Evolutionary conservation across 1,140 invertebrate species (phyloP), one percentile per base, ranked within the genome.

Genomic region (Sarcophaga bullata): DNA sequence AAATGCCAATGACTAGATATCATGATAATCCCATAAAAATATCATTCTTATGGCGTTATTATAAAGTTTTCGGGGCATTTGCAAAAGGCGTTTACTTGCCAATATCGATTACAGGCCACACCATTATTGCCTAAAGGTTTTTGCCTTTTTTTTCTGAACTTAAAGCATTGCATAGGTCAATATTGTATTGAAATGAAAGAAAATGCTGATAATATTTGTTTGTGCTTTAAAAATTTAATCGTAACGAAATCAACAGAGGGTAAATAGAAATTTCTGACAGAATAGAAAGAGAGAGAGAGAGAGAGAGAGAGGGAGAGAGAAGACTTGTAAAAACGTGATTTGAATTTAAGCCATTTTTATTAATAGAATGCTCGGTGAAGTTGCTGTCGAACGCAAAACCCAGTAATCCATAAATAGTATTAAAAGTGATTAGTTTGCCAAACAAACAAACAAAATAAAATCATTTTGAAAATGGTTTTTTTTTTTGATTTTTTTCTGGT

Each of bases 381-480:
- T 9, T 58, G 54, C 54, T 58, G 54, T 58, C 54, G 54, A 58
- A 37, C 25, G 25, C 25, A 37, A 58, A 58, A 58, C 54, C n/a
- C 54, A 58, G 54, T 58, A 58, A 58, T 58, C 54, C 54, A 58
- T 58, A 58, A 58, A 58, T n/a, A 58, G 10, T 58, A 58, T 58
- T 58, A 58, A 58, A 58, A 58, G 15, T 58, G 54, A 58, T 58
- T 58, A 58, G 54, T 58, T 58, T 58, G 54, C 54, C 54, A 58
- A n/a, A 58, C 54, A n/a, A 58, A 58, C 54, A 37, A 37, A 37
- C 25, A 58, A n/a, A 58, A 13, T 13, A 58, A 58, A 58, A 58
- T 58, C 54, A 58, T 58, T 13, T 58, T 58, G 54, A 58, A 58
- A 58, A 37, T 37, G 25, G 25, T 37, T 37, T 37, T 4, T 37